phyloP scores from a whole-genome alignment of 2,888 invertebrate genomes.

The Toxonevra muliebris region DNA sequence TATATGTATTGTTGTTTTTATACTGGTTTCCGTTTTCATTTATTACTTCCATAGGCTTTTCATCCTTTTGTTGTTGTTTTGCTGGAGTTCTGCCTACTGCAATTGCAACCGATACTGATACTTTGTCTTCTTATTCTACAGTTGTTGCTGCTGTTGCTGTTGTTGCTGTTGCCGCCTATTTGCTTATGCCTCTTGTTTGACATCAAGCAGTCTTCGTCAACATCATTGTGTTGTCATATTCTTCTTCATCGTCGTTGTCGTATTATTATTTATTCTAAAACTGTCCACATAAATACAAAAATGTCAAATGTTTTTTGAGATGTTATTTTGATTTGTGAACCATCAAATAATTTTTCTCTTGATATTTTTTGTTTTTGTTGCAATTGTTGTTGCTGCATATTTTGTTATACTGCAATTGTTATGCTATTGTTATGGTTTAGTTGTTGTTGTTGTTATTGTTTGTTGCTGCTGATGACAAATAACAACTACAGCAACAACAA shows the following conservation, averaged over 20 bases:
- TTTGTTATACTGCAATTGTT: neutral
- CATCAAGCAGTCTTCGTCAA: no score
- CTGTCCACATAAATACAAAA: slow-evolving; percentile 18
- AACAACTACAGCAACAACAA: no score
- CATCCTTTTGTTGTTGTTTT: neutral
- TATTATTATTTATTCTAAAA: slow-evolving; percentile 13
- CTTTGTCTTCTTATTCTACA: neutral
- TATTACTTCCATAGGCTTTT: slow-evolving; percentile 17
- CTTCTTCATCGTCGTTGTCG: no score
- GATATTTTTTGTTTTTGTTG: neutral
- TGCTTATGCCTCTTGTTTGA: neutral
- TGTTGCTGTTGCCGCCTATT: neutral
- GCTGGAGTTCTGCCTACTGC: neutral
- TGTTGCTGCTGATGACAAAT: no score
- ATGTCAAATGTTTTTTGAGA: no score
- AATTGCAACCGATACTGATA: neutral
- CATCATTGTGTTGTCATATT: no score
- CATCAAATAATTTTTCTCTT: slow-evolving; percentile 13
- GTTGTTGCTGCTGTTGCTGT: neutral
- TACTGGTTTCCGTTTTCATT: slow-evolving; percentile 9
- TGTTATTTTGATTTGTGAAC: slow-evolving; percentile 27
- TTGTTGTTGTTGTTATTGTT: neutral
- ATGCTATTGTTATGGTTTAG: neutral
- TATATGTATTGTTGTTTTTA: neutral
- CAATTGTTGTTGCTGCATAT: neutral